These are phyloP conservation scores for Linyphia triangularis DNA, from an alignment of 2,888 invertebrate genomes.

Conservation along the genomic window DNA sequence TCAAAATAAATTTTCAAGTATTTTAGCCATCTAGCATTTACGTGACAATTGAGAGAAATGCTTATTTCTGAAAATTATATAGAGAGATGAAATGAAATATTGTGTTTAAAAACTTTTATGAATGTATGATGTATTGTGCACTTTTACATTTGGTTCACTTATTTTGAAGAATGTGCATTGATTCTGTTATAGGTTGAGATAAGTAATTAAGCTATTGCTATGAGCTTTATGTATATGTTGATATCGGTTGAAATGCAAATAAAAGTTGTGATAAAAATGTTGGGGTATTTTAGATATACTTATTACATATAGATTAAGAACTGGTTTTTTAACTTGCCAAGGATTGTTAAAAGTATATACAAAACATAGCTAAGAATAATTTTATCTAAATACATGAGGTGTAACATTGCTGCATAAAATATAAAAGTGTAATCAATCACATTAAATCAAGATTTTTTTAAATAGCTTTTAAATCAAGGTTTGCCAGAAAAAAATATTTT, in stretches of 20 bases:
- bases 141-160: neutral
- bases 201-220: slow-evolving; percentile 21
- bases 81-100: neutral
- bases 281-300: too few relatives aligned
- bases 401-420: too few relatives aligned
- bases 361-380: too few relatives aligned
- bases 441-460: too few relatives aligned
- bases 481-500: too few relatives aligned
- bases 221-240: slow-evolving; percentile 57
- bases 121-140: neutral
- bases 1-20: neutral
- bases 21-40: neutral
- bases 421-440: too few relatives aligned
- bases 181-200: slow-evolving; percentile 9
- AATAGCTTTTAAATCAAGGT: too few relatives aligned
- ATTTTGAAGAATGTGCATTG: slow-evolving; percentile 26
- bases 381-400: too few relatives aligned
- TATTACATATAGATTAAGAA: too few relatives aligned
- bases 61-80: neutral
- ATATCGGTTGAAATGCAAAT: slow-evolving; percentile 44
- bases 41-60: neutral
- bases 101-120: neutral
- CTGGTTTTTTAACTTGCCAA: too few relatives aligned
- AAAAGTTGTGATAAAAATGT: slow-evolving; percentile 47
- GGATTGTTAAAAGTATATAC: too few relatives aligned